Evolutionary conservation across 2,797 vertebrate genomes (phyloP), one percentile per base, ranked within the genome.

Genomic region (Semaprochilodus insignis): DNA sequence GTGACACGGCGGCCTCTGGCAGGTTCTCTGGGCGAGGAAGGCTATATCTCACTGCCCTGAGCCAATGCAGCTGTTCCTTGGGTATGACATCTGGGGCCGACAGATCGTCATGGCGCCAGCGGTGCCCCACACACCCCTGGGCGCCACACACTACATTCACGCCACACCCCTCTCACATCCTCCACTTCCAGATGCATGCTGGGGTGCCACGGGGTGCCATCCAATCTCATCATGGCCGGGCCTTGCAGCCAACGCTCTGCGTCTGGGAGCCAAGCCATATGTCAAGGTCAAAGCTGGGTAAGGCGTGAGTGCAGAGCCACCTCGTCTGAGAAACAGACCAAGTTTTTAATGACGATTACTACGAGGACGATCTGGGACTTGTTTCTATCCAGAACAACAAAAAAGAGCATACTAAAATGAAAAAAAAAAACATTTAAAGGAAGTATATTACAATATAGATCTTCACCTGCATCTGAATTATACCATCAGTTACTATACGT

Each of bases 31-130:
- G 90, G 84, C 74, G 51, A 62, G 74, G 80, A 82, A 81, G 71
- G 60, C 77, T 78, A 71, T 86, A 75, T 85, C 67, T 80, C 75
- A 65, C 78, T 75, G 85, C 88, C 86, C 72, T 70, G 81, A 87
- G 88, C 85, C 70, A 81, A 82, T 89, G 88, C 91, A 93, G 92
- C 92, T 92, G 91, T 91, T 93, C 87, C 90, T 90, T 85, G 87
- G 89, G 82, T 87, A 87, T 85, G 87, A 83, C 89, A 86, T 86
- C 81, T 85, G 82, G 84, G 87, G 82, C 84, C 84, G 87, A 90
- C 87, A 92, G 77, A 90, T 82, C 77, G 74, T 67, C 80, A 76
- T 83, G 81, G 77, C 67, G 84, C 80, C 82, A 78, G 86, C 66
- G 84, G 82, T 88, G 89, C 85, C 78, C 80, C 86, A 86, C 87